These are phyloP conservation scores for Centruroides sculpturatus DNA, from an alignment of 1,140 invertebrate genomes.

Conservation along the genomic window DNA sequence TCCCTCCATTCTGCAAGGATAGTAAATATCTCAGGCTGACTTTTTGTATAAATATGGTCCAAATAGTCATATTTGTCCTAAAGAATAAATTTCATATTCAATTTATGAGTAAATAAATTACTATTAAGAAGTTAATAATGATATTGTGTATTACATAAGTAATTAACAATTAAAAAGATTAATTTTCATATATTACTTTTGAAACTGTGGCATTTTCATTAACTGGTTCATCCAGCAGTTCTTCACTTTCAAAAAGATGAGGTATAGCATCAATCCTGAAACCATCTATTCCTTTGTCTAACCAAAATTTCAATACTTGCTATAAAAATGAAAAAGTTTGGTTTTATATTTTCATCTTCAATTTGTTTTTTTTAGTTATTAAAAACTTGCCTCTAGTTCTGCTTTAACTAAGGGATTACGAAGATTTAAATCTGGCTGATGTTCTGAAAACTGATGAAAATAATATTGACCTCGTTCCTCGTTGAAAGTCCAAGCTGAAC, in stretches of 20 bases:
- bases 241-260: conserved; percentile 43
- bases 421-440: conserved; percentile 50
- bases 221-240: conserved; percentile 24
- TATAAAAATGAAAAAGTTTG: conserved; percentile 23
- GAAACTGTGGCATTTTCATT: not conserved
- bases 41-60: conserved; percentile 45
- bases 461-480: conserved; percentile 40
- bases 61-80: conserved; percentile 40
- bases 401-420: conserved; percentile 33
- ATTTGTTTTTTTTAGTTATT: not conserved
- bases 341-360: not conserved
- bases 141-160: too few species aligned
- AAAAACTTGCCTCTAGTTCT: conserved; percentile 20
- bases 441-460: conserved; percentile 42
- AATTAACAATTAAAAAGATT: too few species aligned
- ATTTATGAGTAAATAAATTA: too few species aligned
- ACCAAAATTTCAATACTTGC: conserved; percentile 56
- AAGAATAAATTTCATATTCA: not conserved
- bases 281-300: conserved; percentile 56
- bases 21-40: conserved; percentile 39
- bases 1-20: conserved; percentile 33
- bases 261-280: conserved; percentile 55
- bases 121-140: too few species aligned
- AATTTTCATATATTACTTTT: not conserved
- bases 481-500: conserved; percentile 46